phyloP scores from a whole-genome alignment of 2,797 vertebrate genomes.

The Pampus argenteus region DNA sequence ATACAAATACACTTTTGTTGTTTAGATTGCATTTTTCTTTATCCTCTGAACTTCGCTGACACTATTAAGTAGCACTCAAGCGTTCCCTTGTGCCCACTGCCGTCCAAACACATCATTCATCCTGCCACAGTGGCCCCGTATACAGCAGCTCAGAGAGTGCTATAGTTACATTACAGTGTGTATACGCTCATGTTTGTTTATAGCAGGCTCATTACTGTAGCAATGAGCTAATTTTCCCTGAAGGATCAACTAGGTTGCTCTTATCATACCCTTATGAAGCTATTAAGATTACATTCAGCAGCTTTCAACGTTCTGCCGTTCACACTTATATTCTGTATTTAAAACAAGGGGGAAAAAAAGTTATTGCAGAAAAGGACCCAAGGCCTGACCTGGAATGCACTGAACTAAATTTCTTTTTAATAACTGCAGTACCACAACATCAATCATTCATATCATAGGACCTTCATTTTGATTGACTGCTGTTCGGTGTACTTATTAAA shows the following conservation, averaged over 20 bases:
- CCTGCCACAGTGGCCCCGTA: slow-evolving; percentile 6
- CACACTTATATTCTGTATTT: slow-evolving; percentile 3
- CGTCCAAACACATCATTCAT: slow-evolving; percentile 22
- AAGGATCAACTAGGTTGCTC: slow-evolving; percentile 31
- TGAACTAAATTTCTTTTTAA: slow-evolving; percentile 34
- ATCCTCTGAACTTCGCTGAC: slow-evolving; percentile 13
- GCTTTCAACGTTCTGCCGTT: slow-evolving; percentile 23
- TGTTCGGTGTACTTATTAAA: background rate
- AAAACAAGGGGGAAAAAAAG: slow-evolving; percentile 1
- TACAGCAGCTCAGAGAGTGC: slow-evolving; percentile 7
- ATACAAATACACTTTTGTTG: background rate
- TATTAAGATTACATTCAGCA: slow-evolving; percentile 26
- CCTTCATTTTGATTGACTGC: slow-evolving; percentile 25
- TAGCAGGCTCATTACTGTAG: slow-evolving; percentile 19
- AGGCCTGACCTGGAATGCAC: slow-evolving; percentile 2
- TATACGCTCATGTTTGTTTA: slow-evolving; percentile 34
- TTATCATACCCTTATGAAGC: slow-evolving; percentile 18
- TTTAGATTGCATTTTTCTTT: slow-evolving; percentile 26
- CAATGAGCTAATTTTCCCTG: slow-evolving; percentile 27
- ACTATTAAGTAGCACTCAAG: slow-evolving; percentile 36
- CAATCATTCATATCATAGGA: background rate
- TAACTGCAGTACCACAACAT: slow-evolving; percentile 12
- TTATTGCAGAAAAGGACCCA: slow-evolving; percentile 14
- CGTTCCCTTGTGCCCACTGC: slow-evolving; percentile 24
- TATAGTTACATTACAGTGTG: slow-evolving; percentile 9